Evolutionary conservation across 2,888 invertebrate genomes (phyloP), one percentile per base, ranked within the genome.

Genomic region (Amphipoea oculea): DNA sequence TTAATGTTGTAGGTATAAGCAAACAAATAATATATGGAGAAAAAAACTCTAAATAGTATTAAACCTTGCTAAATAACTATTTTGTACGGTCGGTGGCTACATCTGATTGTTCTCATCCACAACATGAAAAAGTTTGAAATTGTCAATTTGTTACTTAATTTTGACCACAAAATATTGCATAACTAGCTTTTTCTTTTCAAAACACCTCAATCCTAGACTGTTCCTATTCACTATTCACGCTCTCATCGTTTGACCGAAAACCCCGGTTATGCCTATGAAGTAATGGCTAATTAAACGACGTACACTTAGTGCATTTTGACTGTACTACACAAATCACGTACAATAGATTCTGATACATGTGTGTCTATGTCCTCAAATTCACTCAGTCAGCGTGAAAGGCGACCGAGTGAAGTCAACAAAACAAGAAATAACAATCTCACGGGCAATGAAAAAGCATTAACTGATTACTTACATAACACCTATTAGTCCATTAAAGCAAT

Each of bases 401-500:
- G 12, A 62, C n/a, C 23, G 57, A 36, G 23, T 62, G 51, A 36
- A 67, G 51, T 73, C 68, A n/a, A 29, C 4, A 73, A 80, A 74
- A 83, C 65, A 81, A 86, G 65, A 82, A 76, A 76, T 23, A 65
- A 76, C 68, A 65, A 69, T 87, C 85, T 75, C 76, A 77, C 79
- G 60, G 72, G 65, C 72, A 76, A 73, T 78, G 63, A 76, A 80
- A 87, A 80, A 42, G 66, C 73, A 70, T 78, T 88, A 62, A 72
- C 65, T 63, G 75, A 73, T 74, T 23, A 72, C 70, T 88, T 87
- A 89, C 63, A 72, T 84, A 87, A 89, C 40, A 63, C 70, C 40
- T 65, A 69, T 77, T 78, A 81, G 78, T 79, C 82, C 86, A 89
- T 89, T 88, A 86, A 69, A 72, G 69, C 40, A 75, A 81, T 79